Conservation (phyloP, 2,113 vertebrate species). For the Thomomys bottae region DNA sequence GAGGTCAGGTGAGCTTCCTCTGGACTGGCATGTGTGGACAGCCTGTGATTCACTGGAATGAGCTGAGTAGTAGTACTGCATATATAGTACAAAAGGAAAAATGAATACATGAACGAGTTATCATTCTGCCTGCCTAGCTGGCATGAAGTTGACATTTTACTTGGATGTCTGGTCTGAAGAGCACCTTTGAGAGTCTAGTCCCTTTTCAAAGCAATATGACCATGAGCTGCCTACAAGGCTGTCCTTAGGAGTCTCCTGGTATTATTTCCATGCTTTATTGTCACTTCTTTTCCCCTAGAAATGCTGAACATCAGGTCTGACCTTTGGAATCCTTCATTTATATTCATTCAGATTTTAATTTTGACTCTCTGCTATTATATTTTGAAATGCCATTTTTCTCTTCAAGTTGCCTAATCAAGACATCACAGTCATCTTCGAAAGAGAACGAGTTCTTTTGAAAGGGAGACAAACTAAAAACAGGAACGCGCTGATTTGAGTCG, state of each 20-base stretch:
- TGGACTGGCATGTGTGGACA: background rate
- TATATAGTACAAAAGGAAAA: background rate
- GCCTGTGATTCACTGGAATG: constrained; percentile 5
- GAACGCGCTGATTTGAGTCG: constrained; percentile 70
- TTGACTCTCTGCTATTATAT: constrained; percentile 66
- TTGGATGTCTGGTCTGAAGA: constrained; percentile 32
- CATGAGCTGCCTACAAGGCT: constrained; percentile 22
- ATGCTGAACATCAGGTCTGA: constrained; percentile 65
- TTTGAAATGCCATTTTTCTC: constrained; percentile 65
- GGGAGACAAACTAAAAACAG: constrained; percentile 68
- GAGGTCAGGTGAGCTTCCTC: background rate
- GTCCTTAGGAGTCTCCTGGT: background rate
- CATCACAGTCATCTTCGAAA: constrained; percentile 67
- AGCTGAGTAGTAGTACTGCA: background rate
- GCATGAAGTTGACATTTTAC: background rate
- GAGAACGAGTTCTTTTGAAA: constrained; percentile 63
- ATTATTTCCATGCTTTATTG: constrained; percentile 54
- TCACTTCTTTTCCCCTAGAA: constrained; percentile 42
- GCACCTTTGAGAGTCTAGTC: constrained; percentile 24
- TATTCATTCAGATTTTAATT: constrained; percentile 74
- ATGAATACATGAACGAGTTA: background rate
- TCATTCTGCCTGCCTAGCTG: constrained; percentile 28
- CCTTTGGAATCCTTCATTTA: constrained; percentile 64
- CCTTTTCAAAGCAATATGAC: constrained; percentile 31
- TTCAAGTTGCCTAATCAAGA: constrained; percentile 69